Conservation (phyloP, 2,113 vertebrate genomes). For the Poicephalus meyeri region DNA sequence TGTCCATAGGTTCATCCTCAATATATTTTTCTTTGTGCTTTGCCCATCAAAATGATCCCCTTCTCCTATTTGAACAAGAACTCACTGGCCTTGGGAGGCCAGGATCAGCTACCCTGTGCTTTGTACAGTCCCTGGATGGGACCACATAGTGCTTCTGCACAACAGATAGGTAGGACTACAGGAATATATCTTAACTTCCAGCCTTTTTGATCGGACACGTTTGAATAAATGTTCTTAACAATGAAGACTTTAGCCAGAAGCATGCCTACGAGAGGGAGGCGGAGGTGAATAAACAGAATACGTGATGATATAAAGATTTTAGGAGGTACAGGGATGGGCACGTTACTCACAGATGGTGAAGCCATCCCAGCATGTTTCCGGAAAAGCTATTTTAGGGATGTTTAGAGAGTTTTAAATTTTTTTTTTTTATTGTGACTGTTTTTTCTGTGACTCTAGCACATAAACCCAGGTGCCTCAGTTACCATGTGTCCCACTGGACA, state of each 20-base stretch:
- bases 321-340: background rate
- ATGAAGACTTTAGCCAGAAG: background rate
- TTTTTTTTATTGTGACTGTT: background rate
- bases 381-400: conserved; percentile 3
- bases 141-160: background rate
- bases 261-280: background rate
- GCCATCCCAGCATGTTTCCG: background rate
- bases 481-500: background rate
- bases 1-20: background rate
- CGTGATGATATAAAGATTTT: background rate
- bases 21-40: background rate
- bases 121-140: background rate
- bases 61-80: background rate
- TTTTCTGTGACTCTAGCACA: background rate
- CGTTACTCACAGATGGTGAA: background rate
- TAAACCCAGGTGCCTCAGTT: background rate
- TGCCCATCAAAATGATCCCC: background rate
- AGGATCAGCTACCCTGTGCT: background rate
- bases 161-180: background rate
- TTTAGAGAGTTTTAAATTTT: background rate
- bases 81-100: background rate
- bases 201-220: background rate
- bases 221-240: background rate
- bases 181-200: background rate
- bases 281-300: background rate